Evolutionary conservation across 2,888 invertebrate species (phyloP).

Genomic region (Dryomyza anilis): DNA sequence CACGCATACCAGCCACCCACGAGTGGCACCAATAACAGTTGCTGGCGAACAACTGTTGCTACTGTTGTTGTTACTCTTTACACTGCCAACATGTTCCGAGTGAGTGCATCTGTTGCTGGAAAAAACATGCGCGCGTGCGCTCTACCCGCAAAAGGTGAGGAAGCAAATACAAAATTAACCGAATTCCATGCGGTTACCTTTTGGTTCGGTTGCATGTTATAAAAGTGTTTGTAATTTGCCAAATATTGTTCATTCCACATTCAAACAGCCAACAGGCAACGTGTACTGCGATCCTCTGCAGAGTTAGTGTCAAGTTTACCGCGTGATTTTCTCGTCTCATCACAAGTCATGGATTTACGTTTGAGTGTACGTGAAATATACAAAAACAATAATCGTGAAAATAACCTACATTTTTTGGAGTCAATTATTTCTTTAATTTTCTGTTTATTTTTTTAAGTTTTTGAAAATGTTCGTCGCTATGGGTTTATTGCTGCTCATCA

Average conservation of each 20-base stretch:
- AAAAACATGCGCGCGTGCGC: not conserved
- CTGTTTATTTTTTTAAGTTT: slow-evolving; percentile 6
- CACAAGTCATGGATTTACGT: slow-evolving; percentile 43
- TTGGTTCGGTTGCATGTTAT: slow-evolving; percentile 38
- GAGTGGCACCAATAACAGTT: not conserved
- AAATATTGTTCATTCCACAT: slow-evolving; percentile 44
- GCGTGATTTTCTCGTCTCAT: not conserved
- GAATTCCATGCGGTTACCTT: slow-evolving; percentile 17
- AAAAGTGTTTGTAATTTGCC: slow-evolving; percentile 44
- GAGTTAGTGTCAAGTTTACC: not conserved
- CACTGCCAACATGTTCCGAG: not conserved
- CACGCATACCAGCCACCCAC: slow-evolving; percentile 11
- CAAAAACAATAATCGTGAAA: not conserved
- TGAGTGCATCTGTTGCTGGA: not conserved
- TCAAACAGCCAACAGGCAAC: slow-evolving; percentile 9
- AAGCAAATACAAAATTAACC: slow-evolving; percentile 6
- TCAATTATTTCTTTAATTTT: not conserved
- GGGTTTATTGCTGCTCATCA: slow-evolving; percentile 43
- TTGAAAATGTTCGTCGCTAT: slow-evolving; percentile 44
- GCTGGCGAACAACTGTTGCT: too few relatives aligned
- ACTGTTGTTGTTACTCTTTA: too few relatives aligned
- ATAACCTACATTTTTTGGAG: slow-evolving; percentile 1
- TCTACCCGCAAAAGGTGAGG: slow-evolving; percentile 11
- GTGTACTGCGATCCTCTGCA: not conserved
- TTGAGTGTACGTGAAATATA: slow-evolving; percentile 46